phyloP scores from a whole-genome alignment of 2,113 vertebrate genomes.

The Numenius arquata region DNA sequence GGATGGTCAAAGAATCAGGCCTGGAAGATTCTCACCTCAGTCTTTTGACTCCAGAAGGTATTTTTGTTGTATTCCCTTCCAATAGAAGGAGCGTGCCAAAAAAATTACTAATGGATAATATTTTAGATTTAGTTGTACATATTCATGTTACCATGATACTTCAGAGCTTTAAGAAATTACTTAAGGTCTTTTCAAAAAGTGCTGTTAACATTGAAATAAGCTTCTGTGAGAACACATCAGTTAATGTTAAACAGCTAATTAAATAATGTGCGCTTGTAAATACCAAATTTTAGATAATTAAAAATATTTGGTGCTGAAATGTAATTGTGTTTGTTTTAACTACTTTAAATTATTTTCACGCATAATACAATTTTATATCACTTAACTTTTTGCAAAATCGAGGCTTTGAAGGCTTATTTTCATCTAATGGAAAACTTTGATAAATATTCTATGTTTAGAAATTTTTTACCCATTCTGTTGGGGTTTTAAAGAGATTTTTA shows the following conservation, averaged over 20 bases:
- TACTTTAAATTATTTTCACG: not conserved
- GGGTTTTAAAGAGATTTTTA: not conserved
- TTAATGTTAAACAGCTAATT: not conserved
- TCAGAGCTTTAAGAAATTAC: not conserved
- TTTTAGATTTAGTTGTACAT: not conserved
- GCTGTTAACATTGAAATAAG: not conserved
- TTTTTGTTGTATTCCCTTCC: not conserved
- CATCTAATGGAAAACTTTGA: not conserved
- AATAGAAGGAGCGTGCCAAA: not conserved
- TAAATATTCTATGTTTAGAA: not conserved
- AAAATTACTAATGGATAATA: not conserved
- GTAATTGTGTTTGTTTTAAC: not conserved
- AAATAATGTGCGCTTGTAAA: not conserved
- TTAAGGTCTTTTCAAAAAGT: not conserved
- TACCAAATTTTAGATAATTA: not conserved
- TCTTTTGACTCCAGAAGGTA: slow-evolving; percentile 62
- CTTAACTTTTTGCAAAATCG: not conserved
- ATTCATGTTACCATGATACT: not conserved
- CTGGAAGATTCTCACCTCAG: not conserved
- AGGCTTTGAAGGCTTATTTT: not conserved
- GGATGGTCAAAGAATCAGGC: slow-evolving; percentile 67
- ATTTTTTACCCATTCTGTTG: not conserved
- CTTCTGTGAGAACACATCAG: not conserved
- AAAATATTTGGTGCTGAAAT: not conserved
- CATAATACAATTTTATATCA: not conserved